Conservation (phyloP, 2,888 invertebrate genomes). For the Drosophila anomelani region DNA sequence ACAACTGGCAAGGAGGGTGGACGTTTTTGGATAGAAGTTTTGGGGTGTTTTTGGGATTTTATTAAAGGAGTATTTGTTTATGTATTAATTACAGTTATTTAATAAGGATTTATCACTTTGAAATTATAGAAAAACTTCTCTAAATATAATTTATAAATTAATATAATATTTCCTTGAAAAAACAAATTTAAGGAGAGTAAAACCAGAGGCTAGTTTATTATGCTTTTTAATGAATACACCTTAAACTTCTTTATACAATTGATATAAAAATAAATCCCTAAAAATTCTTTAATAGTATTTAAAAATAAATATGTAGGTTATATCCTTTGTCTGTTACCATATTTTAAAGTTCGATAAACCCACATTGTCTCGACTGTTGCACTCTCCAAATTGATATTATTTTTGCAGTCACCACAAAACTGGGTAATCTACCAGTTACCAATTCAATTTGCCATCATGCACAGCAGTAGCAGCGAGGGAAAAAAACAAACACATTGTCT, state of each 20-base stretch:
- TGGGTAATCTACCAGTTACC: constrained; percentile 12
- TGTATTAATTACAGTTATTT: background rate
- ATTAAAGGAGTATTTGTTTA: background rate
- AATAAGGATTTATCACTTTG: background rate
- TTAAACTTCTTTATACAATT: too few species aligned
- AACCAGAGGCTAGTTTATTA: too few species aligned
- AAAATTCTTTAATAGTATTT: too few species aligned
- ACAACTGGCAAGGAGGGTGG: constrained; percentile 12
- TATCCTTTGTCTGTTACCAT: background rate
- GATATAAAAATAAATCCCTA: too few species aligned
- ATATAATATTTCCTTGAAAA: too few species aligned
- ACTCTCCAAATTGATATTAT: background rate
- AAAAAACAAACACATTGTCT: constrained; percentile 38
- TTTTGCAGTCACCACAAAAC: background rate
- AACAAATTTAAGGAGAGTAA: too few species aligned
- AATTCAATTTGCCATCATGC: constrained; percentile 26
- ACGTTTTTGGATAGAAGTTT: background rate
- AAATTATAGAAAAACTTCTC: background rate
- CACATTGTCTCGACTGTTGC: background rate
- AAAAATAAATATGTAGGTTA: too few species aligned
- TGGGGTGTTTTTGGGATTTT: background rate
- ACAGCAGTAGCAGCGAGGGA: background rate
- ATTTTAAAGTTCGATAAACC: background rate
- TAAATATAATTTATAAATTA: too few species aligned
- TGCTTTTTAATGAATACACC: too few species aligned